Percentiles rank a stretch among this genome's conserved stretches.
Conservation (phyloP, 1,140 invertebrate species). For the Penaeus chinensis region DNA sequence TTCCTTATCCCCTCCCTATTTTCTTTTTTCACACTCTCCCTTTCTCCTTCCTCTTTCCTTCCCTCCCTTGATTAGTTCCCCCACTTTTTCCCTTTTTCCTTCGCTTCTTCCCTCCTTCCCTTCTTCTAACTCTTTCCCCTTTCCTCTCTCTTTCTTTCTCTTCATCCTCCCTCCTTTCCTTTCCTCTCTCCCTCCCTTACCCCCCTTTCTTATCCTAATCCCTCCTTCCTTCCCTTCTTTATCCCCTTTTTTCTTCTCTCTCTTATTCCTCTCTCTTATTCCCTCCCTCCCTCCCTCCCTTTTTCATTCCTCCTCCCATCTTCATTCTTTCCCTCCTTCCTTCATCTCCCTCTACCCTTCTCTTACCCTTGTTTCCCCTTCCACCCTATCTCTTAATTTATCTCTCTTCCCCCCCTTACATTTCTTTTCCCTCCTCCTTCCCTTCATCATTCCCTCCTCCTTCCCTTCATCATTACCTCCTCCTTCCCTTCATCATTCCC, state of each 20-base stretch:
- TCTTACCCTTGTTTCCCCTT: no score
- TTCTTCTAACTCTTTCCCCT: neutral
- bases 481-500: no score
- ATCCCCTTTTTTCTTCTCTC: neutral
- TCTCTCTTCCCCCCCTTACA: no score
- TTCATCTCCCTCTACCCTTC: no score
- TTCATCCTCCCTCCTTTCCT: neutral
- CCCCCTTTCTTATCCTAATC: neutral
- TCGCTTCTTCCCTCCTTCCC: neutral
- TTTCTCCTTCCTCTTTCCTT: neutral
- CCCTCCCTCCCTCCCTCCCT: no score
- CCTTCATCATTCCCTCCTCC: neutral
- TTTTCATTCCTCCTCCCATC: no score
- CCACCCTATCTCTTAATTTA: no score
- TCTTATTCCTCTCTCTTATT: neutral
- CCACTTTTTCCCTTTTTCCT: neutral
- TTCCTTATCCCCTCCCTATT: neutral
- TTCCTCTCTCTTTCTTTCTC: neutral
- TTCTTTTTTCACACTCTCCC: conserved; percentile 1
- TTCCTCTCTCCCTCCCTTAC: neutral
- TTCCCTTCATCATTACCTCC: neutral
- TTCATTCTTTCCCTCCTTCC: no score
- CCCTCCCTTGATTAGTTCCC: neutral
- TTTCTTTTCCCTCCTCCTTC: neutral
- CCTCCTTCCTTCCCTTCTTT: neutral